Base-by-base conservation (phyloP, 2,888 invertebrate species). In the Erebia aethiops region DNA sequence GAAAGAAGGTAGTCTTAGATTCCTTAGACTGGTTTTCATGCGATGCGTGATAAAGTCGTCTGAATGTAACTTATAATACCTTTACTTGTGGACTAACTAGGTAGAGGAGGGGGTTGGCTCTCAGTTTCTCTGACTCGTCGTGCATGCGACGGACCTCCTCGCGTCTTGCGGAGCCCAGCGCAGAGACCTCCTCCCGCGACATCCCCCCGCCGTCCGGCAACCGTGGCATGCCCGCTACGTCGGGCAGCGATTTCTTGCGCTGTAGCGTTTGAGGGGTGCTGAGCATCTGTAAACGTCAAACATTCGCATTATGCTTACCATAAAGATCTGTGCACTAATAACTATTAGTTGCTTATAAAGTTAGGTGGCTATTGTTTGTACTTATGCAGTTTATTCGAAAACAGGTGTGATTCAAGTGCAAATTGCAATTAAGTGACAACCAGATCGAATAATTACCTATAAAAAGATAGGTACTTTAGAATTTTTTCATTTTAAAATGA, bases 81-180 rank as follows among this genome's bases (percentile, higher is more conserved):
- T 98, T 98, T 82, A 99, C 97, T 95, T 98, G 97, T 86, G 99
- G 99, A 96, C 98, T 98, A 95, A 98, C 96, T 91, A 99, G 95
- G 93, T 98, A 98, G 83, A 99, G 96, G 84, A 99, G 95, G 83
- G 99, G 99, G 94, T 99, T 99, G 86, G 98, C 98, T 88, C 98
- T 95, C 81, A 98, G 96, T 90, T 98, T 96, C 92, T 99, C 98
- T 78, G 96, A 95, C 92, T 98, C 98, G 88, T 98, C 98, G 84
- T 96, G 95, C 94, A 98, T 97, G 80, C 98, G 95, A 84, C 99
- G 96, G 79, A 99, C 95, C 90, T 99, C 99, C 92, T 99, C 99
- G 79, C 99, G 95, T 77, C 99, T 95, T 80, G 98, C 97, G 76
- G 98, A 98, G 82, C 98, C 98, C 84, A 99, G 95, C 76, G 96